Evolutionary conservation across 2,888 invertebrate species (phyloP).

Genomic region (Eumerus sabulonum): DNA sequence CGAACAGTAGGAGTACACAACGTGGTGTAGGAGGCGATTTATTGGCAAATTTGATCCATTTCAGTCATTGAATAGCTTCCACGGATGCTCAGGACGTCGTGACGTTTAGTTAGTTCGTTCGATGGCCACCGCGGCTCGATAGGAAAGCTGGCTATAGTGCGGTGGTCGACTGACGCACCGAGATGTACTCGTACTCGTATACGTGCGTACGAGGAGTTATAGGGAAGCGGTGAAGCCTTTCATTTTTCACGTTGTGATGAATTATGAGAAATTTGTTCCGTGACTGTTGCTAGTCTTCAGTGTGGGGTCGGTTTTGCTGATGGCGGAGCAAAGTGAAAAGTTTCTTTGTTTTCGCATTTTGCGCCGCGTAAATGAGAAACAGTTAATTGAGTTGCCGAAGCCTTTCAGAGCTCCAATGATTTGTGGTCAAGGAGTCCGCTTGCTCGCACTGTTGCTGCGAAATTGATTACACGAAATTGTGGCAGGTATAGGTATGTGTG

Average conservation of each 20-base stretch:
- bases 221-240: slow-evolving; percentile 40
- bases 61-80: slow-evolving; percentile 58
- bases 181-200: slow-evolving; percentile 34
- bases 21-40: slow-evolving; percentile 48
- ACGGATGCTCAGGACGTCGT: neutral
- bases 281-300: slow-evolving; percentile 17
- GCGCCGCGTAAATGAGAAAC: slow-evolving; percentile 53
- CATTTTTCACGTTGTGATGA: slow-evolving; percentile 65
- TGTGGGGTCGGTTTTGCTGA: slow-evolving; percentile 1
- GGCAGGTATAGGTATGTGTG: slow-evolving; percentile 1
- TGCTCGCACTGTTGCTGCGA: slow-evolving; percentile 5
- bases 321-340: slow-evolving; percentile 43
- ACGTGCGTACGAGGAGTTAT: slow-evolving; percentile 22
- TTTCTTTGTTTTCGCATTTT: slow-evolving; percentile 22
- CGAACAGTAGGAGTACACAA: too few relatives aligned
- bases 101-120: too few relatives aligned
- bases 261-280: slow-evolving; percentile 58
- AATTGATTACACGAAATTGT: slow-evolving; percentile 35
- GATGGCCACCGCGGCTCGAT: too few relatives aligned
- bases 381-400: slow-evolving; percentile 66
- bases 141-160: slow-evolving; percentile 1
- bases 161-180: slow-evolving; percentile 54
- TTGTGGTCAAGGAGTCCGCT: slow-evolving; percentile 50
- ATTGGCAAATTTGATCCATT: slow-evolving; percentile 66
- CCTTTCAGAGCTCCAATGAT: slow-evolving; percentile 54